These are phyloP conservation scores for Euphonia xanthogaster DNA, from an alignment of 2,797 vertebrate species.

Conservation along the genomic window DNA sequence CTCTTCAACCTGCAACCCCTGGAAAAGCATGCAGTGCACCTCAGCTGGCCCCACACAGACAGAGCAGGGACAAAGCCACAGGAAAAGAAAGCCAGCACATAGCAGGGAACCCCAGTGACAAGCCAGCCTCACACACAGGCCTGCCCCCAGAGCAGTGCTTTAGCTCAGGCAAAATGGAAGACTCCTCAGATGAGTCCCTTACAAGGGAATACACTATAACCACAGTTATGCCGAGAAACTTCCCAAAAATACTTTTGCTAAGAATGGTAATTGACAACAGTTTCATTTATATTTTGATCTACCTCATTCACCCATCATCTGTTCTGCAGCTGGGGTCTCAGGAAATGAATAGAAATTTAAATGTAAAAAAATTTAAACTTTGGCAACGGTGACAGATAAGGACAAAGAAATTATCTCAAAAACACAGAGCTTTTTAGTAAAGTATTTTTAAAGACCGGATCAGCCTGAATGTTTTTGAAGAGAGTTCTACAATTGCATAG, in stretches of 20 bases:
- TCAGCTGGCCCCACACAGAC: neutral
- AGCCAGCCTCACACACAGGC: neutral
- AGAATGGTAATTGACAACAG: neutral
- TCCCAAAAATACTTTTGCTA: neutral
- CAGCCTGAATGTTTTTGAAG: neutral
- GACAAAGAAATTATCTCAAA: neutral
- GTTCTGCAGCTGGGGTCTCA: neutral
- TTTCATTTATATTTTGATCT: neutral
- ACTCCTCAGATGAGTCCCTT: neutral
- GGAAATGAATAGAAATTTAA: neutral
- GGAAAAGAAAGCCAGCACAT: neutral
- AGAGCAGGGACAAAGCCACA: neutral
- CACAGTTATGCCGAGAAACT: neutral
- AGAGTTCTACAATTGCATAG: neutral
- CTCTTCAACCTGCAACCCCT: neutral
- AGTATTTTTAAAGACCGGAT: neutral
- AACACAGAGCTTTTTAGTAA: neutral
- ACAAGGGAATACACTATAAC: neutral
- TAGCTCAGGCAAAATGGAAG: accelerated
- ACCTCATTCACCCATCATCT: neutral
- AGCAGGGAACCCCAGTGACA: neutral
- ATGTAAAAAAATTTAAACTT: neutral
- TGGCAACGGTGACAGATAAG: neutral
- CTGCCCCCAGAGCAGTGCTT: neutral
- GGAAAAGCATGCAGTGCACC: accelerated